Conservation (phyloP, 2,888 invertebrate genomes). For the Parapristionchus giblindavisi region DNA sequence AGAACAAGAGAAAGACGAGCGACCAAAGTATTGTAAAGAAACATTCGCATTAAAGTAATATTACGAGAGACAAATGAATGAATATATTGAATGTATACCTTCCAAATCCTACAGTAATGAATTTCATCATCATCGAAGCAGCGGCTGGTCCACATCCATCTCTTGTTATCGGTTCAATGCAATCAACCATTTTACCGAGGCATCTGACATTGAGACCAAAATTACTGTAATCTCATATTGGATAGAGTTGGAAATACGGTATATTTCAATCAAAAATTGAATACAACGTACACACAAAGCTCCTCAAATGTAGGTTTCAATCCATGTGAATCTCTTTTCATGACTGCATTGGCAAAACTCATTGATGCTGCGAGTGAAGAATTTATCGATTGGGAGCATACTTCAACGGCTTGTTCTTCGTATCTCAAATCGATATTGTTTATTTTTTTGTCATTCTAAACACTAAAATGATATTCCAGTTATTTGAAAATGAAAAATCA, state of each 20-base stretch:
- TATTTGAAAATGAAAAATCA: not conserved
- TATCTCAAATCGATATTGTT: conserved; percentile 2
- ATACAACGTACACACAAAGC: conserved; percentile 49
- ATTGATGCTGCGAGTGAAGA: conserved; percentile 53
- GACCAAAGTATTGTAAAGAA: no score
- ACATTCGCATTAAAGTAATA: no score
- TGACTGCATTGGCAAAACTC: conserved; percentile 52
- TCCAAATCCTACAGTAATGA: conserved; percentile 59
- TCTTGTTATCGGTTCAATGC: conserved; percentile 57
- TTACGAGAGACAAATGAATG: not conserved
- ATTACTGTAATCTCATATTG: not conserved
- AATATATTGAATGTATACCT: conserved; percentile 41
- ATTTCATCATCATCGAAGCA: conserved; percentile 56
- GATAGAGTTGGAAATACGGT: not conserved
- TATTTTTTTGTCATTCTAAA: not conserved
- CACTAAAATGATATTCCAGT: not conserved
- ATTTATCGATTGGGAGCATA: conserved; percentile 51
- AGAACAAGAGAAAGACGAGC: no score
- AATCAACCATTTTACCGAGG: conserved; percentile 56
- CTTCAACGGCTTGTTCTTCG: conserved; percentile 24
- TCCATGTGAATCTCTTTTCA: conserved; percentile 56
- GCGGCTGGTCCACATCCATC: conserved; percentile 55
- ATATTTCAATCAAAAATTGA: not conserved
- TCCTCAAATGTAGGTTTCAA: conserved; percentile 53
- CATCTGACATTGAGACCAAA: conserved; percentile 40